Evolutionary conservation across 2,888 invertebrate species (phyloP).

Genomic region (Athetis lepigone): DNA sequence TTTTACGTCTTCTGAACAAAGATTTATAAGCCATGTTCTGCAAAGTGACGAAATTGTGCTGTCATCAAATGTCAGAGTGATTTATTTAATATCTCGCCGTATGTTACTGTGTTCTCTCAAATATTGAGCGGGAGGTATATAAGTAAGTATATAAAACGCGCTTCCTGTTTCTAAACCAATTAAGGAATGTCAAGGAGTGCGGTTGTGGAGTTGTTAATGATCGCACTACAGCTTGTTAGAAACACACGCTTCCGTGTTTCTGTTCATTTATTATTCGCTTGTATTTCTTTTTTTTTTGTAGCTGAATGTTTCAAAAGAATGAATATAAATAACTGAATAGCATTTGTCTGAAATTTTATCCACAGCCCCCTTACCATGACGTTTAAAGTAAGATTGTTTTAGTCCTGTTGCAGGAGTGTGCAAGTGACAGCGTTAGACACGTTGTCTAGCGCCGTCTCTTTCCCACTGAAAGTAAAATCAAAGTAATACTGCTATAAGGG

Average conservation of each 20-base stretch:
- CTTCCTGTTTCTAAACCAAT: constrained; percentile 29
- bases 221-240: constrained; percentile 20
- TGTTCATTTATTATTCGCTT: constrained; percentile 1
- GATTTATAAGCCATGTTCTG: constrained; percentile 50
- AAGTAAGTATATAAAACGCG: constrained; percentile 8
- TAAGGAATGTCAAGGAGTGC: constrained; percentile 24
- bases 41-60: constrained; percentile 20
- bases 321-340: no score
- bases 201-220: constrained; percentile 45
- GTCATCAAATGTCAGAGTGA: constrained; percentile 28
- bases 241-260: not conserved
- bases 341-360: no score
- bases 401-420: no score
- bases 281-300: constrained; percentile 1
- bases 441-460: no score
- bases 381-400: no score
- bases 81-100: constrained; percentile 19
- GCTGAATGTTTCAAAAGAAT: no score
- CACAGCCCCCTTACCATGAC: no score
- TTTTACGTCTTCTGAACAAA: constrained; percentile 23
- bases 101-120: constrained; percentile 4
- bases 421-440: no score
- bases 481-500: no score
- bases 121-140: not conserved
- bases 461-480: no score